Evolutionary conservation across 2,888 invertebrate genomes (phyloP).

Genomic region (Dasysyrphus albostriatus): DNA sequence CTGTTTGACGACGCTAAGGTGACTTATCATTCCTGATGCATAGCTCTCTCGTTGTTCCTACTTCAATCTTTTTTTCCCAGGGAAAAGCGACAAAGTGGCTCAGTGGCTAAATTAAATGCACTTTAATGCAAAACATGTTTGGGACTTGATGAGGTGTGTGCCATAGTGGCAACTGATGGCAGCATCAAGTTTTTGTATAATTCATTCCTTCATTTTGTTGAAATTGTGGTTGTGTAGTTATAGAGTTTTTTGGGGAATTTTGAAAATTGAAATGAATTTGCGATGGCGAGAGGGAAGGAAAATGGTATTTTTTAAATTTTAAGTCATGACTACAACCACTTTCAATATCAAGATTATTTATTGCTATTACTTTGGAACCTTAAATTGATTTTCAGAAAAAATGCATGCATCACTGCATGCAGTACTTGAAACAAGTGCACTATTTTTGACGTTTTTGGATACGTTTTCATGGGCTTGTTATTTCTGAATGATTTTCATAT

Average conservation of each 20-base stretch:
- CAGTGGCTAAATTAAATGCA: slow-evolving; percentile 61
- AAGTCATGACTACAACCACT: too few relatives aligned
- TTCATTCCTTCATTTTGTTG: slow-evolving; percentile 5
- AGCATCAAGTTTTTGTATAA: slow-evolving; percentile 6
- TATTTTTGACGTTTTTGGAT: too few relatives aligned
- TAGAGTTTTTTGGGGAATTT: neutral
- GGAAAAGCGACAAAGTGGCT: slow-evolving; percentile 45
- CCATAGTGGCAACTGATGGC: neutral
- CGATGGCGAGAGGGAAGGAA: too few relatives aligned
- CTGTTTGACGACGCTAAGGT: slow-evolving; percentile 30
- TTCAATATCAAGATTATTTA: too few relatives aligned
- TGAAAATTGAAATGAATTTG: too few relatives aligned
- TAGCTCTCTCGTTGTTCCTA: neutral
- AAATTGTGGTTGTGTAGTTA: slow-evolving; percentile 6
- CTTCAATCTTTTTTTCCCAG: neutral
- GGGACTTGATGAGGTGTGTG: slow-evolving; percentile 46
- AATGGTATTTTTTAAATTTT: too few relatives aligned
- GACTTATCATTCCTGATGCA: slow-evolving; percentile 66
- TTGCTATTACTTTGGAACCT: too few relatives aligned
- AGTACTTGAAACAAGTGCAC: too few relatives aligned
- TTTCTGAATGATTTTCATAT: too few relatives aligned
- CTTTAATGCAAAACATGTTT: slow-evolving; percentile 67
- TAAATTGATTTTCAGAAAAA: too few relatives aligned
- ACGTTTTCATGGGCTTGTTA: too few relatives aligned
- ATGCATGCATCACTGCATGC: too few relatives aligned